Conservation (phyloP, 1,140 invertebrate species). For the Drosophila cardini region DNA sequence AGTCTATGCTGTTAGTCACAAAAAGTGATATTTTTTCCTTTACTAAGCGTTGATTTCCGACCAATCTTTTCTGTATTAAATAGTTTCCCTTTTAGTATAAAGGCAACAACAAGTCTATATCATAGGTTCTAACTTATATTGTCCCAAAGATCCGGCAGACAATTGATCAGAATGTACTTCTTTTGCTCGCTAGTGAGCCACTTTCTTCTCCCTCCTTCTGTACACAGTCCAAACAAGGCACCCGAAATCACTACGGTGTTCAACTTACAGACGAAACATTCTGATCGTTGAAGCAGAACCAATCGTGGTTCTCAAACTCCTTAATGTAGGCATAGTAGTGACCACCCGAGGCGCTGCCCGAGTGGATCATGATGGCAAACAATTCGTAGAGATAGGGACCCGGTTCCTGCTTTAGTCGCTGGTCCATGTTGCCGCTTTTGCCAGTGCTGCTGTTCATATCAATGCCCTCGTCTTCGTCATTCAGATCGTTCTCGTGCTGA, state of each 20-base stretch:
- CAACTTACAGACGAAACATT: constrained; percentile 87
- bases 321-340: constrained; percentile 98
- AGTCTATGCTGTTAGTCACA: too few relatives aligned
- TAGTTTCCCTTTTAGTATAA: too few relatives aligned
- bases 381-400: constrained; percentile 94
- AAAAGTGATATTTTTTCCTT: too few relatives aligned
- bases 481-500: constrained; percentile 79
- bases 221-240: too few relatives aligned
- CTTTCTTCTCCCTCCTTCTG: too few relatives aligned
- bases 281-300: constrained; percentile 95
- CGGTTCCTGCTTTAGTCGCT: constrained; percentile 74
- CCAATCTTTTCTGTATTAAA: too few relatives aligned
- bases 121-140: too few relatives aligned
- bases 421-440: constrained; percentile 57
- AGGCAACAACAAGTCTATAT: too few relatives aligned
- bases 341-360: constrained; percentile 95
- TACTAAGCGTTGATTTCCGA: too few relatives aligned
- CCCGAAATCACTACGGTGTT: neutral
- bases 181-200: too few relatives aligned
- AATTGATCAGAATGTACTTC: too few relatives aligned
- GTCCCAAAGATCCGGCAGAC: too few relatives aligned
- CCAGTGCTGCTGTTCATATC: constrained; percentile 87
- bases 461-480: constrained; percentile 88
- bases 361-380: constrained; percentile 97
- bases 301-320: constrained; percentile 91